Percentiles rank a stretch among this genome's conserved stretches.
These are phyloP conservation scores for Mormyrops boulengeri DNA, from an alignment of 2,797 vertebrate species.

Conservation along the genomic window DNA sequence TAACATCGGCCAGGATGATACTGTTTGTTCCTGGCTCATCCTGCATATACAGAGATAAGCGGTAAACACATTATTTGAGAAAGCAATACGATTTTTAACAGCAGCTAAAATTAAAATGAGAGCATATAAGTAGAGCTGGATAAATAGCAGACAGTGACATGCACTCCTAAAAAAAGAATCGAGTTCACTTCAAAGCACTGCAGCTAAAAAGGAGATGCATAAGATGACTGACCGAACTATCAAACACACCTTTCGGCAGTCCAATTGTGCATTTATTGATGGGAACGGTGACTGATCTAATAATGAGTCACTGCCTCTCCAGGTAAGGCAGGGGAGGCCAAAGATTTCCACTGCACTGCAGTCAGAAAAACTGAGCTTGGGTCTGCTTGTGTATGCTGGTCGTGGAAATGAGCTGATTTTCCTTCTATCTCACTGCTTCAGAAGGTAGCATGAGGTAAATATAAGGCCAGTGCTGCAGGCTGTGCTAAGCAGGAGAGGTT, in stretches of 20 bases:
- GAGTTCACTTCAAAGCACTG: not conserved
- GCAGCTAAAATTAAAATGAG: not conserved
- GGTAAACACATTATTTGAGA: not conserved
- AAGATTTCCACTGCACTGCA: not conserved
- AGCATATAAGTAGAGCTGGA: not conserved
- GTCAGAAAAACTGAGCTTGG: not conserved
- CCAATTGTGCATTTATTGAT: not conserved
- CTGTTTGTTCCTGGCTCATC: not conserved
- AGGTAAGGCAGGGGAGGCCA: not conserved
- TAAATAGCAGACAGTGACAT: not conserved
- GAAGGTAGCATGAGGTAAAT: constrained; percentile 2
- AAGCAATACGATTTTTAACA: not conserved
- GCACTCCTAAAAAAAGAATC: not conserved
- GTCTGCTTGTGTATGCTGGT: not conserved
- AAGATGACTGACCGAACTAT: not conserved
- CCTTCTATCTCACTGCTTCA: not conserved
- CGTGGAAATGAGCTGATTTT: not conserved
- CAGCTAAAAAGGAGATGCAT: not conserved
- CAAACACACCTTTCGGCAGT: not conserved
- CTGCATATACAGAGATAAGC: not conserved
- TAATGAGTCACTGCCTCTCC: not conserved
- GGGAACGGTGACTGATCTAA: not conserved
- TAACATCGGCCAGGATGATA: not conserved
- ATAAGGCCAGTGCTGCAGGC: not conserved
- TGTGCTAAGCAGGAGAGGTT: not conserved